Base-by-base conservation (phyloP, 2,797 vertebrate genomes). In the Microcaecilia unicolor region DNA sequence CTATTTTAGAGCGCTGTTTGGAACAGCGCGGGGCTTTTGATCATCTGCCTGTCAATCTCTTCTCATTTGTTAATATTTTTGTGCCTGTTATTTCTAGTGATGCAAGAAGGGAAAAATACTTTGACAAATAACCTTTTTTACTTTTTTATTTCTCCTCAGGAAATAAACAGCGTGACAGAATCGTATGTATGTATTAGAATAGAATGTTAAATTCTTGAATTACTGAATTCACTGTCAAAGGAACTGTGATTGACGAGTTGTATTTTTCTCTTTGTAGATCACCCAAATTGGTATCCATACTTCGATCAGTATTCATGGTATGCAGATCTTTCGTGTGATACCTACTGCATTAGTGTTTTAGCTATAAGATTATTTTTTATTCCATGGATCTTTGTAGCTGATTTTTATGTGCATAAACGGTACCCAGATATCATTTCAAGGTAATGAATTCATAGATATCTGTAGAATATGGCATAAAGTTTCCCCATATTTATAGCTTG, bases 181-280 rank as follows among this genome's bases (percentile, higher is more conserved):
- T 21, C 26, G 16, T 34, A 16, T 4, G 44, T 48, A 41, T 0
- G 18, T 37, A 48, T 48, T 28, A 28, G 19, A 18, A 5, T 38
- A 44, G 34, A 28, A 18, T 7, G 21, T 3, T 24, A 9, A n/a
- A 20, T 35, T 4, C 11, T 10, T 28, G 8, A 2, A 12, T 6
- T 7, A 24, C 17, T n/a, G n/a, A n/a, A 15, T 3, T 42, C 48
- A 15, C 18, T 37, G 30, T 15, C n/a, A 34, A 18, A 13, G 26
- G 3, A 7, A 4, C 12, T 34, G 11, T 24, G 22, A 2, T 6
- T 4, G 30, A 7, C 32, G 27, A 29, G 28, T 17, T 2, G 10
- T 34, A 2, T 27, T 3, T 46, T 5, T 15, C 54, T 43, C 15
- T 37, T 45, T 40, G 12, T 10, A 54, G 50, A 21, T 43, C 43